phyloP scores from a whole-genome alignment of 2,888 invertebrate genomes.

The Papilio elwesi region DNA sequence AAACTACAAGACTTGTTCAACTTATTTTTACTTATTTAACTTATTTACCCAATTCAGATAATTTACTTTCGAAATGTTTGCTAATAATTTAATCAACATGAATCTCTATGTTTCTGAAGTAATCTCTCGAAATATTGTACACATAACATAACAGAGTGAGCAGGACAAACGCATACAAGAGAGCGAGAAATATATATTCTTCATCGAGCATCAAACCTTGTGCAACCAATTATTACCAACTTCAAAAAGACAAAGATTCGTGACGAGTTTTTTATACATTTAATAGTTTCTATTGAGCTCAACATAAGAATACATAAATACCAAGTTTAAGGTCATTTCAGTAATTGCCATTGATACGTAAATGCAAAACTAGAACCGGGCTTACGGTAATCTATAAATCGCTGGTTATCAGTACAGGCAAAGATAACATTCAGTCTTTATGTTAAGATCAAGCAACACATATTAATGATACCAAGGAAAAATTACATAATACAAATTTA shows the following conservation, averaged over 20 bases:
- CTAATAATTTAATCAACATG: too few relatives aligned
- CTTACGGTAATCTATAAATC: conserved; percentile 9
- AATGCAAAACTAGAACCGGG: neutral
- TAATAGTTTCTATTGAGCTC: neutral
- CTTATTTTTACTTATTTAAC: too few relatives aligned
- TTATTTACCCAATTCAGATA: too few relatives aligned
- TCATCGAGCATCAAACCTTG: too few relatives aligned
- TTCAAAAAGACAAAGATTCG: neutral
- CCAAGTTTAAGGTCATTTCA: neutral
- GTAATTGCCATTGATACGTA: neutral
- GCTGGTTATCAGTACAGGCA: conserved; percentile 8
- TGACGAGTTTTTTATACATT: neutral
- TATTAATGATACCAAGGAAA: neutral
- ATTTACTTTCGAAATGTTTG: too few relatives aligned
- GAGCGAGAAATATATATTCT: too few relatives aligned
- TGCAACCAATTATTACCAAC: too few relatives aligned
- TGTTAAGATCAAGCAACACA: neutral
- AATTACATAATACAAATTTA: neutral
- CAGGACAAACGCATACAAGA: too few relatives aligned
- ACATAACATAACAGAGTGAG: too few relatives aligned
- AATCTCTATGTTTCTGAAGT: too few relatives aligned
- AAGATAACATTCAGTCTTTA: conserved; percentile 2
- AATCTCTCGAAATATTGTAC: too few relatives aligned
- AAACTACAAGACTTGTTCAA: too few relatives aligned
- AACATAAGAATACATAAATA: conserved; percentile 1